Evolutionary conservation across 2,797 vertebrate genomes (phyloP).

Genomic region (Hydrophis major): DNA sequence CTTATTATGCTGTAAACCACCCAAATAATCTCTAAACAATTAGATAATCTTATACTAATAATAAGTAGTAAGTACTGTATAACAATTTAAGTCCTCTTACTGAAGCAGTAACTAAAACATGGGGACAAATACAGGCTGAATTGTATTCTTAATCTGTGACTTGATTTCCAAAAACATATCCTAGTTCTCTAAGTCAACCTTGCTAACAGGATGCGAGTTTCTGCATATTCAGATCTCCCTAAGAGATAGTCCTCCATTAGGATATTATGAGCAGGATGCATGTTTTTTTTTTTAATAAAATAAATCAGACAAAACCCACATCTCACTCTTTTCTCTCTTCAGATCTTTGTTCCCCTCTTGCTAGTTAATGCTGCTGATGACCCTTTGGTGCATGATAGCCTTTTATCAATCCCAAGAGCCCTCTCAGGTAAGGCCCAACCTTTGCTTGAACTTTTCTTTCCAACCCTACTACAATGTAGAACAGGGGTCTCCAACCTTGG

Average conservation of each 20-base stretch:
- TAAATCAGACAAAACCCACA: background rate
- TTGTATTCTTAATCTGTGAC: background rate
- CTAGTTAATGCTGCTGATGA: slow-evolving; percentile 94
- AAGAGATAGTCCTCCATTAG: background rate
- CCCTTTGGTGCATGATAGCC: slow-evolving; percentile 90
- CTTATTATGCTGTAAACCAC: background rate
- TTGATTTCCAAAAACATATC: background rate
- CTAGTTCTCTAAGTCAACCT: background rate
- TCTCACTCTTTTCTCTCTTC: background rate
- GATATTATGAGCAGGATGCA: no score
- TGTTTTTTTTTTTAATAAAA: background rate
- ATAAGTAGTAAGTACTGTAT: background rate
- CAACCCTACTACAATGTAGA: background rate
- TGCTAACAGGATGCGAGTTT: background rate
- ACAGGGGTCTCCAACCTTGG: no score
- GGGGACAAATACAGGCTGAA: background rate
- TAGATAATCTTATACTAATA: no score
- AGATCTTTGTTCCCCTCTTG: slow-evolving; percentile 94
- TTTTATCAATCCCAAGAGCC: slow-evolving; percentile 92
- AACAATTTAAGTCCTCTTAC: background rate
- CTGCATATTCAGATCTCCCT: background rate
- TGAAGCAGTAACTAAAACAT: background rate
- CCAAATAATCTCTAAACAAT: background rate
- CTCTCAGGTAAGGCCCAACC: slow-evolving; percentile 82
- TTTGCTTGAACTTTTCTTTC: background rate